Conservation (phyloP, 2,113 vertebrate genomes). For the Phasianus colchicus region DNA sequence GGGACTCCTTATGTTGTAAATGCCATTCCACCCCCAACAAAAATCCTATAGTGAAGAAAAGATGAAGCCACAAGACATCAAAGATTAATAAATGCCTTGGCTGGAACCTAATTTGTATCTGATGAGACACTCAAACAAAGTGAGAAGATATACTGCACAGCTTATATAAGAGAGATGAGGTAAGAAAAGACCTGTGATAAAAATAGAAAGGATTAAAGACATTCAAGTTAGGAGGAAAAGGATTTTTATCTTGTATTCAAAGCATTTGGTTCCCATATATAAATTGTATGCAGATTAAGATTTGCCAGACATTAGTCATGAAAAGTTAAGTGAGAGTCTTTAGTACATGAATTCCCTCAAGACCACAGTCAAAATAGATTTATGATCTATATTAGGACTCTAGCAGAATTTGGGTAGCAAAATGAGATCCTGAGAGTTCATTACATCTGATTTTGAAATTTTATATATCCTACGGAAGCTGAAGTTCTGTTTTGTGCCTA, state of each 20-base stretch:
- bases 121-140: background rate
- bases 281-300: background rate
- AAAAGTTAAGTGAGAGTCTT: background rate
- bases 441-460: background rate
- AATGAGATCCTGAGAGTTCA: background rate
- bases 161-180: background rate
- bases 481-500: background rate
- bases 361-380: background rate
- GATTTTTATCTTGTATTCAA: background rate
- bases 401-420: background rate
- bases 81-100: background rate
- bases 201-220: background rate
- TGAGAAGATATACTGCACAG: background rate
- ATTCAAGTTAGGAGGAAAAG: background rate
- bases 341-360: background rate
- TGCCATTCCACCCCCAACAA: accelerated
- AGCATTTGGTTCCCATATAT: background rate
- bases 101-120: background rate
- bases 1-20: background rate
- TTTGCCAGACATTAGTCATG: background rate
- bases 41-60: background rate
- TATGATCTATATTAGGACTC: background rate
- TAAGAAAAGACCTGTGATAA: background rate
- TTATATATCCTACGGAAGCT: background rate
- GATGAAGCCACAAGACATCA: background rate